A percentile compares a stretch with the other conserved stretches of the same genome.
Conservation (phyloP, 2,113 vertebrate genomes). For the Barbus barbus region DNA sequence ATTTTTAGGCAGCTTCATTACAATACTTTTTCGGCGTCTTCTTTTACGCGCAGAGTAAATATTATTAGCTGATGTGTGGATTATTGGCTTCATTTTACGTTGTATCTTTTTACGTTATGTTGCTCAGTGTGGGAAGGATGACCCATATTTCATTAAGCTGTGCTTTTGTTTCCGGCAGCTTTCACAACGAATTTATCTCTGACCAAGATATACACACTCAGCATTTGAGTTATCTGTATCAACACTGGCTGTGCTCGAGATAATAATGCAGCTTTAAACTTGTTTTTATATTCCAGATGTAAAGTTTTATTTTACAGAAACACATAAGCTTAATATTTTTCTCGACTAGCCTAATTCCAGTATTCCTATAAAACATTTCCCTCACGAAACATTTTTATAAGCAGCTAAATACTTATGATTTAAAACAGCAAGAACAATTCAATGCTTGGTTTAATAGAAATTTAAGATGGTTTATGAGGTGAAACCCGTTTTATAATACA, state of each 20-base stretch:
- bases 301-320: neutral
- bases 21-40: neutral
- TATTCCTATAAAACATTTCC: neutral
- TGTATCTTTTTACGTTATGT: slow-evolving; percentile 42
- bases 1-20: neutral
- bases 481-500: neutral
- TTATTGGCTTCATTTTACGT: neutral
- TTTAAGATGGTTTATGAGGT: neutral
- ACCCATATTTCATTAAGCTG: slow-evolving; percentile 68
- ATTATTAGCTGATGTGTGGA: neutral
- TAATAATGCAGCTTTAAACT: slow-evolving; percentile 10
- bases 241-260: neutral
- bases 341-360: too few species aligned
- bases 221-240: neutral
- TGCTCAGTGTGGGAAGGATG: slow-evolving; percentile 59
- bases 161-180: slow-evolving; percentile 65
- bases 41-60: too few species aligned
- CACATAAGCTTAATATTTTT: neutral
- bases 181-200: slow-evolving; percentile 68
- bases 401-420: neutral
- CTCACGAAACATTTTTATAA: neutral
- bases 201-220: slow-evolving; percentile 20
- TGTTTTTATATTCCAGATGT: neutral
- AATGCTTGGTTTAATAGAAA: neutral
- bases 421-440: too few species aligned